phyloP scores from a whole-genome alignment of 2,113 vertebrate genomes.

The Corythornis madagascariensis region DNA sequence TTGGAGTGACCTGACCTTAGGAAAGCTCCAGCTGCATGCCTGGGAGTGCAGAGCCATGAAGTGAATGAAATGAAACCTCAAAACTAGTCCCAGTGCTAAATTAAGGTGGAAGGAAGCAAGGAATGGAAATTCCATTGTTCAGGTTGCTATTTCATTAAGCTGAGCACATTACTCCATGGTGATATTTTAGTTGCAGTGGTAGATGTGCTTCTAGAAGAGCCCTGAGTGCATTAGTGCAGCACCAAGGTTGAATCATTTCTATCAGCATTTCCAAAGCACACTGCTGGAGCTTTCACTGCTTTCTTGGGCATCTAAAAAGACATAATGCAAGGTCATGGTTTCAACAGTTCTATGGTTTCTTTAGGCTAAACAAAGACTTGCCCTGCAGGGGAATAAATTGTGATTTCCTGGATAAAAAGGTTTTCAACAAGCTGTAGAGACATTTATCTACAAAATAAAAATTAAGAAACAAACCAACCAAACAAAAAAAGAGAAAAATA shows the following conservation, averaged over 20 bases:
- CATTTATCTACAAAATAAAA: background rate
- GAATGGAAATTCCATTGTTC: slow-evolving; percentile 52
- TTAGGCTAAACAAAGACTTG: background rate
- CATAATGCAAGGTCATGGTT: background rate
- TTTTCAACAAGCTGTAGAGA: background rate
- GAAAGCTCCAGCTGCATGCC: background rate
- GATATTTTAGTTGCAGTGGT: background rate
- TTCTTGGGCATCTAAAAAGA: background rate
- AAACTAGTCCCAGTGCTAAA: background rate
- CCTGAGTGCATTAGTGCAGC: background rate
- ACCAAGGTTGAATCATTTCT: background rate
- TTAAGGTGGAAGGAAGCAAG: slow-evolving; percentile 43
- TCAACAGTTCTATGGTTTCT: background rate
- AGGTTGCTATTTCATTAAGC: background rate
- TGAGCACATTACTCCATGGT: background rate
- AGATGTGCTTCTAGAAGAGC: background rate
- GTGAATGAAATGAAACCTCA: slow-evolving; percentile 21
- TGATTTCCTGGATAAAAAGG: background rate
- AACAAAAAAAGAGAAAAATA: background rate
- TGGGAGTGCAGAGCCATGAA: background rate
- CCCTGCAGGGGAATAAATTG: background rate
- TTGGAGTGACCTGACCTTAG: background rate
- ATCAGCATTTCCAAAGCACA: background rate
- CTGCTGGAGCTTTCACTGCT: background rate
- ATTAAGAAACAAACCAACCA: background rate